Evolutionary conservation across 2,888 invertebrate genomes (phyloP).

Genomic region (Tigriopus californicus): DNA sequence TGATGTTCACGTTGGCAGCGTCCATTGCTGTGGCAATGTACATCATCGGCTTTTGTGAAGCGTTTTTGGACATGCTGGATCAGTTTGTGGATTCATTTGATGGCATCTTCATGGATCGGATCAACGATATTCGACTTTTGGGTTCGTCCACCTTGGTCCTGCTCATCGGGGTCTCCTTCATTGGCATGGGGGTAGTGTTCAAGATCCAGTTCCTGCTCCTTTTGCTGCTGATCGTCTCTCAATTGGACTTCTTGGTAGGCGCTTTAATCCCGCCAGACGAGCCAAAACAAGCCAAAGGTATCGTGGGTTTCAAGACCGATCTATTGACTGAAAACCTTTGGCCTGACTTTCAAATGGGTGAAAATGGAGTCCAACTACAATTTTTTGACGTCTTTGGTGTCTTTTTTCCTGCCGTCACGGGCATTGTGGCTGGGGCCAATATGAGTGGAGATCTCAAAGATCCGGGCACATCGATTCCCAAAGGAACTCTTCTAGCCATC

Average conservation of each 20-base stretch:
- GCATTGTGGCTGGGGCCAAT: slow-evolving; percentile 89
- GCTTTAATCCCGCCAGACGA: slow-evolving; percentile 60
- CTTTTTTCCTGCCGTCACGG: slow-evolving; percentile 94
- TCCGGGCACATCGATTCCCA: slow-evolving; percentile 75
- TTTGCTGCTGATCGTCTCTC: slow-evolving; percentile 60
- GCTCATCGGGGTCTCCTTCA: slow-evolving; percentile 66
- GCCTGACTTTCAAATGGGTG: slow-evolving; percentile 42
- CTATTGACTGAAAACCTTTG: slow-evolving; percentile 13
- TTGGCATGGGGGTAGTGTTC: slow-evolving; percentile 95
- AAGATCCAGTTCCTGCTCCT: slow-evolving; percentile 76
- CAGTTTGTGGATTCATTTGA: slow-evolving; percentile 15
- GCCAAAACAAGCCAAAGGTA: slow-evolving; percentile 48
- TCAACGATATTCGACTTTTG: slow-evolving; percentile 49
- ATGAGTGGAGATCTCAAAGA: slow-evolving; percentile 49
- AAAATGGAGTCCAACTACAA: slow-evolving; percentile 36
- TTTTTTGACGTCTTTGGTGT: slow-evolving; percentile 91
- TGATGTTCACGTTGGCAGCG: slow-evolving; percentile 41
- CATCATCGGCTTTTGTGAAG: slow-evolving; percentile 41
- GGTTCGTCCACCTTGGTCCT: slow-evolving; percentile 63
- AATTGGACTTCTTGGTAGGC: slow-evolving; percentile 71
- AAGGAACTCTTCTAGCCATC: slow-evolving; percentile 72
- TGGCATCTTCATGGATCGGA: slow-evolving; percentile 17
- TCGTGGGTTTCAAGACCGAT: slow-evolving; percentile 2
- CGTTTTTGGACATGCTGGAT: slow-evolving; percentile 25
- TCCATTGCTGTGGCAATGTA: slow-evolving; percentile 40